A percentile compares a stretch with the other conserved stretches of the same genome.
Evolutionary conservation across 1,140 invertebrate genomes (phyloP).

Genomic region (Ostrea denselamellosa): DNA sequence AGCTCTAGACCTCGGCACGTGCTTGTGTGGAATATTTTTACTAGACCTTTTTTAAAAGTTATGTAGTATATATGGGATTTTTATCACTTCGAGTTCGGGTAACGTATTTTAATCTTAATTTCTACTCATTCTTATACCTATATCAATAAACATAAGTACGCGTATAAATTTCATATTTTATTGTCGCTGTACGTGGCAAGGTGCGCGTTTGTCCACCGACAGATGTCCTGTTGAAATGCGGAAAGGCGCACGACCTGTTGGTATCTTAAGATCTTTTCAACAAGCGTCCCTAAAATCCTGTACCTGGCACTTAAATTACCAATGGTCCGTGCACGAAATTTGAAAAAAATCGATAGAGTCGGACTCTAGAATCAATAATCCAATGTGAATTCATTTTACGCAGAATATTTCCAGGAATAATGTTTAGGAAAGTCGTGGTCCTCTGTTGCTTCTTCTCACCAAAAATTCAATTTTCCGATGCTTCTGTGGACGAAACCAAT

Average conservation of each 20-base stretch:
- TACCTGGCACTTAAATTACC: constrained; percentile 25
- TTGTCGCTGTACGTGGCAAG: neutral
- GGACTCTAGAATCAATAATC: constrained; percentile 12
- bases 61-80: constrained; percentile 29
- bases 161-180: neutral
- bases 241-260: constrained; percentile 8
- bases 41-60: constrained; percentile 1
- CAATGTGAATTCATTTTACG: constrained; percentile 29
- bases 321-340: constrained; percentile 17
- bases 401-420: constrained; percentile 16
- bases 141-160: neutral
- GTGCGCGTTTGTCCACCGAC: neutral
- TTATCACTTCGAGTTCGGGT: constrained; percentile 6
- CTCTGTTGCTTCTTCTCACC: constrained; percentile 17
- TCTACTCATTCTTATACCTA: constrained; percentile 14
- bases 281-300: constrained; percentile 23
- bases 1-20: constrained; percentile 49
- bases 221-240: neutral
- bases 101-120: neutral
- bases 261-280: constrained; percentile 10
- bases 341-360: constrained; percentile 28
- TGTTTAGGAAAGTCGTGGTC: neutral
- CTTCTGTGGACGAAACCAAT: neutral
- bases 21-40: constrained; percentile 33
- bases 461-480: neutral